phyloP scores from a whole-genome alignment of 2,113 vertebrate species.

The Nothoprocta perdicaria region DNA sequence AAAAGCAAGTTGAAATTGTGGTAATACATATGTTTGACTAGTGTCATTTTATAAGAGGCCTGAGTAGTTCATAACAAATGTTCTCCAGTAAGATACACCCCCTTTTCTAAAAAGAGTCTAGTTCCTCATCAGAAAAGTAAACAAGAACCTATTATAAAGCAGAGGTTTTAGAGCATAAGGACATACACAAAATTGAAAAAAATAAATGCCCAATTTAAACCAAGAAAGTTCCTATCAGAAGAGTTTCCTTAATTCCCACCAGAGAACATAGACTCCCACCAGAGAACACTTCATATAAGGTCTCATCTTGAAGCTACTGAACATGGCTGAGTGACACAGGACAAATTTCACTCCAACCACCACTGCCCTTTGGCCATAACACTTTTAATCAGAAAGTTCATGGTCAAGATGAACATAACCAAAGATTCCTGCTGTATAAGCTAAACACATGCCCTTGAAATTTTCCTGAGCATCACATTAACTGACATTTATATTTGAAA shows the following conservation, averaged over 20 bases:
- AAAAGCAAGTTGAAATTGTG: accelerated
- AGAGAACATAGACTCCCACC: neutral
- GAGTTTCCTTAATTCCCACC: neutral
- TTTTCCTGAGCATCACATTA: neutral
- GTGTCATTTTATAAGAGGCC: neutral
- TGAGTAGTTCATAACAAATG: neutral
- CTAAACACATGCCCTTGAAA: neutral
- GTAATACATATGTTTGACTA: neutral
- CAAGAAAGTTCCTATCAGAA: neutral
- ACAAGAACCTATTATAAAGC: neutral
- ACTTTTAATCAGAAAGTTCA: neutral
- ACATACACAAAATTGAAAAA: neutral
- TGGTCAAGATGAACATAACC: neutral
- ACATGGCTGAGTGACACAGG: neutral
- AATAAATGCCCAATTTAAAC: neutral
- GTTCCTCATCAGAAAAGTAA: neutral
- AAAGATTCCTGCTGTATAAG: neutral
- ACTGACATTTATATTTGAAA: neutral
- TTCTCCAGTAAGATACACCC: neutral
- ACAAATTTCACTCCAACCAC: neutral
- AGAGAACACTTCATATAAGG: neutral
- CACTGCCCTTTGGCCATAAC: neutral
- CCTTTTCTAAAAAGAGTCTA: neutral
- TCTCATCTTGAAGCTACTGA: neutral
- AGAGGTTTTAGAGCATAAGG: neutral